Evolutionary conservation across 2,797 vertebrate species (phyloP).

Genomic region (Microcaecilia unicolor): DNA sequence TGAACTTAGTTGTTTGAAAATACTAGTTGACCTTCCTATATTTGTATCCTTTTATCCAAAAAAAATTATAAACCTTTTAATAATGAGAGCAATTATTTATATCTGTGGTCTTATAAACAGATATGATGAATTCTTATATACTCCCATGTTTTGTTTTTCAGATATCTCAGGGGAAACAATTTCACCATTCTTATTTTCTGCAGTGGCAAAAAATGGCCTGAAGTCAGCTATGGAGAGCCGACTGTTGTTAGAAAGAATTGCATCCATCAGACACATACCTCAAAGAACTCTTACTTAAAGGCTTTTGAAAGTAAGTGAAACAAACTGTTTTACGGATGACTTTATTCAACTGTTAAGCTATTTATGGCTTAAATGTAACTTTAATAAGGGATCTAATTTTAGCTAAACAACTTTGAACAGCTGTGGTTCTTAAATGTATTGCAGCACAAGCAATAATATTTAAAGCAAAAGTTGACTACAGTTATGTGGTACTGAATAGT

Average conservation of each 20-base stretch:
- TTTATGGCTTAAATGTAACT: slow-evolving; percentile 3
- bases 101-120: too few species aligned
- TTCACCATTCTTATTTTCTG: slow-evolving; percentile 26
- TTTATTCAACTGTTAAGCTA: slow-evolving; percentile 7
- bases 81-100: too few species aligned
- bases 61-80: too few species aligned
- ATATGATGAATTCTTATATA: too few species aligned
- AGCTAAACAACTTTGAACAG: not conserved
- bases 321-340: slow-evolving; percentile 2
- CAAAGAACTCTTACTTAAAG: slow-evolving; percentile 17
- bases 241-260: slow-evolving; percentile 11
- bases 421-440: not conserved
- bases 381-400: not conserved
- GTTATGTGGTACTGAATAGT: not conserved
- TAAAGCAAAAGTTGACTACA: not conserved
- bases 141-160: slow-evolving; percentile 25
- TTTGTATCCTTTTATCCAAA: too few species aligned
- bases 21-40: too few species aligned
- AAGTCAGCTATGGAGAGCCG: slow-evolving; percentile 20
- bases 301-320: slow-evolving; percentile 38
- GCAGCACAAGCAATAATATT: not conserved
- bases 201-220: slow-evolving; percentile 35
- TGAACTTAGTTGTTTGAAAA: too few species aligned
- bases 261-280: slow-evolving; percentile 19
- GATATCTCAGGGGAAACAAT: slow-evolving; percentile 39